Base-by-base conservation (phyloP, 2,888 invertebrate species). In the Drosophila bunnanda region DNA sequence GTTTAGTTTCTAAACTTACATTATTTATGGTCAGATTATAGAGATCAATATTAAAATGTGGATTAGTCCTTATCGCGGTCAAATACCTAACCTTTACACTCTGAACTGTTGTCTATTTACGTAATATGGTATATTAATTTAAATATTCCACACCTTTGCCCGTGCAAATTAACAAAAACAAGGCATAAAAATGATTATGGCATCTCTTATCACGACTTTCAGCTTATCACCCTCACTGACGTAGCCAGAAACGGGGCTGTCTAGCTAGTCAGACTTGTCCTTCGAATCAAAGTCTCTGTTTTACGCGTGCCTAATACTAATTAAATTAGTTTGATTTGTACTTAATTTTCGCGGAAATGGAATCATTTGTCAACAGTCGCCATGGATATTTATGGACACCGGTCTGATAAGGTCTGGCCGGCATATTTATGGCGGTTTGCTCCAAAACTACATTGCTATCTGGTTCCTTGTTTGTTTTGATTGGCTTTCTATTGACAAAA, bases 251-350 rank as follows among this genome's bases (percentile, higher is more conserved):
- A 38, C 46, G 53, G 46, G 54, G 28, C 46, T 15, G 68, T 67
- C 44, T 46, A 38, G 32, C 32, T 20, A 46, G 66, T 59, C 59
- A 59, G 39, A 41, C 39, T 39, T 39, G 41, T 32, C 32, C 68
- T 46, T 25, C 39, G 34, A 39, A 17, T 39, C 46, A 48, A 53
- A 67, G 13, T 30, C 44, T 22, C n/a, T 38, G 38, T 20, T 36
- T 36, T 36, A 25, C 39, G 71, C 55, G 41, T 54, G 60, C 32
- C 36, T 39, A 55, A 43, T 70, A 36, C 32, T 55, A 70, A 71
- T 61, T 34, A 59, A 71, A 59, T 38, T 61, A 38, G 36, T 56
- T 71, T 56, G 48, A 22, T 70, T 54, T 22, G 69, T 46, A 57
- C 56, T 68, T 52, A 32, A 53, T 25, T 38, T 44, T 28, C 17